Evolutionary conservation across 1,140 invertebrate genomes (phyloP), one percentile per base, ranked within the genome.

Genomic region (Phocides pigmalion): DNA sequence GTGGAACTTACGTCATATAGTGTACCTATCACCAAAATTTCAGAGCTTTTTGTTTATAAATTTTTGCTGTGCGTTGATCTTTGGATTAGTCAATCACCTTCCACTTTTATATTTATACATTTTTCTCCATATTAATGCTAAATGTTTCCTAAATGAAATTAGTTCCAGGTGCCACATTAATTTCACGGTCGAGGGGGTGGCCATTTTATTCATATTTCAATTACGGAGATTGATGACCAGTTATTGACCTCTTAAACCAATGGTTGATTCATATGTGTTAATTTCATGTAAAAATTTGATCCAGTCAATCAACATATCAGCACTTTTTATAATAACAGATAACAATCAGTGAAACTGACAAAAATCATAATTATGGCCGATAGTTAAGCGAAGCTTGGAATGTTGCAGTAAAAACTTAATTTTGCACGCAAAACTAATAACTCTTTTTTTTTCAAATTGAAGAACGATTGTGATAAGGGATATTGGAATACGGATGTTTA

Each of bases 181-280:
- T 58, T 32, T n/a, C 41, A 20, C 28, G 56, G 9, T 32, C 28
- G 17, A 35, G n/a, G 11, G 25, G 16, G 17, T 35, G 39, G 35
- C 42, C 41, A 47, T 32, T 35, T 44, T 46, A 46, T 59, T 46
- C 42, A 59, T 19, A 17, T 37, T 59, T 59, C 25, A 59, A 47
- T 59, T 47, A 59, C 32, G 12, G 44, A 59, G 16, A 59, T 35
- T 15, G 41, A 59, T 47, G 6, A 22, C 25, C 14, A 32, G 41
- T 58, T 58, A 19, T 58, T 47, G 42, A 16, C 42, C 16, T 59
- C 35, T 47, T 35, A 35, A 59, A 47, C 42, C 25, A 59, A 59
- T 42, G 35, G 16, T 2, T 35, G 5, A 47, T 35, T 59, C 25
- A 47, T n/a, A 9, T 20, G 5, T 1, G 41, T 47, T 54, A 35